These are phyloP conservation scores for Callosobruchus maculatus DNA, from an alignment of 2,888 invertebrate species.

Conservation along the genomic window DNA sequence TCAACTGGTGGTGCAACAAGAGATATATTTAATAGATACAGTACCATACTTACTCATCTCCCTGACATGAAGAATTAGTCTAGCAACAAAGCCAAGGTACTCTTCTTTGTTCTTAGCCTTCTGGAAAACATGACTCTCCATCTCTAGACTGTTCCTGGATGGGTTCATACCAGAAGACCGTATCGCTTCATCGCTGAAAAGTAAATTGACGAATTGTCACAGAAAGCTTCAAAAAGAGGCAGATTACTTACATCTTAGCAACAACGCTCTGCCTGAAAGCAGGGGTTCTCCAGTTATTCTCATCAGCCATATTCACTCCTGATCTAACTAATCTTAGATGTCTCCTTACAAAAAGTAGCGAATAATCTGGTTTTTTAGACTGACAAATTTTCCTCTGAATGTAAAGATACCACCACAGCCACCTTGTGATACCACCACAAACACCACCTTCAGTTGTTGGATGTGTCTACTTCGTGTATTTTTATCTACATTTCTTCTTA, in stretches of 20 bases:
- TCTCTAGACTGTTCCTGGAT: constrained; percentile 80
- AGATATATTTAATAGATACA: too few species aligned
- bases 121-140: constrained; percentile 91
- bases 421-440: too few species aligned
- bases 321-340: too few species aligned
- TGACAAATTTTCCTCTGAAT: too few species aligned
- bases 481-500: too few species aligned
- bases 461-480: too few species aligned
- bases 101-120: constrained; percentile 88
- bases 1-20: too few species aligned
- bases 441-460: too few species aligned
- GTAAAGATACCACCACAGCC: too few species aligned
- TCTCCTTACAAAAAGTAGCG: too few species aligned
- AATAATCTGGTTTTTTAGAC: too few species aligned
- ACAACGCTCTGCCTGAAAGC: constrained; percentile 81
- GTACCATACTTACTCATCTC: constrained; percentile 73
- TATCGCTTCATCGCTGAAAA: constrained; percentile 80
- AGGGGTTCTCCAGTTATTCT: constrained; percentile 70
- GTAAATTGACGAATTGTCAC: neutral
- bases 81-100: constrained; percentile 84
- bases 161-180: constrained; percentile 79
- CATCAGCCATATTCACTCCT: constrained; percentile 43
- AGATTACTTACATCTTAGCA: constrained; percentile 73
- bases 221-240: constrained; percentile 1
- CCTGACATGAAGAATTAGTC: constrained; percentile 83